Evolutionary conservation across 2,797 vertebrate species (phyloP).

Genomic region (Rhodeus uyekii): DNA sequence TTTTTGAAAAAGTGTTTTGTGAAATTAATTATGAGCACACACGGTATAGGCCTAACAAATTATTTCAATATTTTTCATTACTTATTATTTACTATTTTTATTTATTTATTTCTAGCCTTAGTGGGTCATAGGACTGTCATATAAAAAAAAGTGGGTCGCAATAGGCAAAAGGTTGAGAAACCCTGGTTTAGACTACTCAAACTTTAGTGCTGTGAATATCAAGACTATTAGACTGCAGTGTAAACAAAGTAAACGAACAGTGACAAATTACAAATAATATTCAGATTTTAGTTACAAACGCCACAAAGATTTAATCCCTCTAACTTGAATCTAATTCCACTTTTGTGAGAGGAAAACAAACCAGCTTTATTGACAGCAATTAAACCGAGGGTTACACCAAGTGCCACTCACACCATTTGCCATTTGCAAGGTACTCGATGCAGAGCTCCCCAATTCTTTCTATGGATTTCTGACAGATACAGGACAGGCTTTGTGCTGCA

Average conservation of each 20-base stretch:
- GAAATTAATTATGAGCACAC: no score
- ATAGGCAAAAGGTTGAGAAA: no score
- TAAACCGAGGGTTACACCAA: conserved; percentile 59
- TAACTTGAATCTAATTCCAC: conserved; percentile 22
- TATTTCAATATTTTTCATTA: no score
- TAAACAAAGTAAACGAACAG: neutral
- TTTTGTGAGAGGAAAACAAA: conserved; percentile 31
- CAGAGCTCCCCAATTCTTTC: neutral
- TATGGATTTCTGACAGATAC: conserved; percentile 1
- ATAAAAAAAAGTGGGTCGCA: no score
- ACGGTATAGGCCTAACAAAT: no score
- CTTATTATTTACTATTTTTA: no score
- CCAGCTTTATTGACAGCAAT: conserved; percentile 65
- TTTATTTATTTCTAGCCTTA: no score
- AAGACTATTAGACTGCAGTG: neutral
- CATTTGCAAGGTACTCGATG: neutral
- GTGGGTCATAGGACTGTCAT: no score
- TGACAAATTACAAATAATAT: neutral
- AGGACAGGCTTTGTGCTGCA: neutral
- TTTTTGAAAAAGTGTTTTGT: no score
- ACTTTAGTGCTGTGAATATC: no score
- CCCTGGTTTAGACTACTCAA: neutral
- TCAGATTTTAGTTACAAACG: conserved; percentile 14
- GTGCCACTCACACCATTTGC: conserved; percentile 37
- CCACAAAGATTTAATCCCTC: neutral